Percentiles rank a stretch among this genome's conserved stretches.
Evolutionary conservation across 2,888 invertebrate species (phyloP).

Genomic region (Podotricha telesiphe): DNA sequence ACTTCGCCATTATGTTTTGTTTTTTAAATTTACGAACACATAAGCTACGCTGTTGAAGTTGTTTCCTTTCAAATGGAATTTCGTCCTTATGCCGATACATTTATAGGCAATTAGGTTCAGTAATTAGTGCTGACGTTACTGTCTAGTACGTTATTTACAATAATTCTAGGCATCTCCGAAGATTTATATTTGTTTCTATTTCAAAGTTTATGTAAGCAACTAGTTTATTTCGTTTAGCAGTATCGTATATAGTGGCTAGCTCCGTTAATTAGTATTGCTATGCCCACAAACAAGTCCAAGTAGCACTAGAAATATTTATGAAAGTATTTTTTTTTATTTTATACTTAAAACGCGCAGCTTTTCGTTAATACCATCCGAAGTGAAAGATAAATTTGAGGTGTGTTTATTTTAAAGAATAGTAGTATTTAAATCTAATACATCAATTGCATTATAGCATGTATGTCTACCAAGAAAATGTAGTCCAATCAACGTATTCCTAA

Average conservation of each 20-base stretch:
- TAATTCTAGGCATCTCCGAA: slow-evolving; percentile 19
- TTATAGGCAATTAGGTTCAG: slow-evolving; percentile 47
- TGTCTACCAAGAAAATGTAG: too few species aligned
- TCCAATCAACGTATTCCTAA: too few species aligned
- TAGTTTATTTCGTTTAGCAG: slow-evolving; percentile 9
- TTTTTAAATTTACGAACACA: slow-evolving; percentile 46
- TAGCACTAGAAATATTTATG: not conserved
- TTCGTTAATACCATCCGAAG: too few species aligned
- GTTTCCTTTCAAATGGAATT: slow-evolving; percentile 40
- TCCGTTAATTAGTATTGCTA: slow-evolving; percentile 17
- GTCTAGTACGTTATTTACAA: slow-evolving; percentile 1
- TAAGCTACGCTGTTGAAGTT: slow-evolving; percentile 43
- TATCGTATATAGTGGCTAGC: not conserved
- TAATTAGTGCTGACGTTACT: slow-evolving; percentile 43
- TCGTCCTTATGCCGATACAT: slow-evolving; percentile 38
- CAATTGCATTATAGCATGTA: too few species aligned
- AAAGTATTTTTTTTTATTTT: not conserved
- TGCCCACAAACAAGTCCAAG: not conserved
- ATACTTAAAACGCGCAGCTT: not conserved
- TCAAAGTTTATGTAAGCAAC: slow-evolving; percentile 16
- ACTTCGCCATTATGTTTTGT: too few species aligned
- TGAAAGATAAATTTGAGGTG: too few species aligned
- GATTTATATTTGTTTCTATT: slow-evolving; percentile 20
- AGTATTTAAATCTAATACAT: too few species aligned
- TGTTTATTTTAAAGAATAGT: too few species aligned